Evolutionary conservation across 2,888 invertebrate genomes (phyloP), one percentile per base, ranked within the genome.

Genomic region (Philopedon plagiatum): DNA sequence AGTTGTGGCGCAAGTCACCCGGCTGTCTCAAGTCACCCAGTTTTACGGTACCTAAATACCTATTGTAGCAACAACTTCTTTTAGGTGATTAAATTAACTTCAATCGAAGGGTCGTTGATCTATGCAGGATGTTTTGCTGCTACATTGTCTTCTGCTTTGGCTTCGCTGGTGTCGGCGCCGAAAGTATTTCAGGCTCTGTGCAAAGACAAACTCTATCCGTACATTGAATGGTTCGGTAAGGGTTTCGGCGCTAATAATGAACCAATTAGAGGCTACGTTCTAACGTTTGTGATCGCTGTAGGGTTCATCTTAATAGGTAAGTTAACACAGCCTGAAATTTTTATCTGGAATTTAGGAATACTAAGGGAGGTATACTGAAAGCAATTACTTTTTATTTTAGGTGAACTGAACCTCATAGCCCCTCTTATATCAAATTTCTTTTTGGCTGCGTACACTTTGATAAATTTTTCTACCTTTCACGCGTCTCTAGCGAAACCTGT

Each of bases 121-220:
- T 96, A 96, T 84, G 97, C 97, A 26, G 98, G 98, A 0, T 98
- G 98, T 81, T 98, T 98, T 86, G 98, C 98, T 0, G 98, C 99
- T 0, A 97, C 99, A 0, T 86, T 99, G 13, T 98, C 98, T 0
- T 98, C 98, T 0, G 99, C 99, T 0, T 87, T 99, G 61, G 98
- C 98, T 0, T 96, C 97, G 75, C 88, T 99, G 60, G 98, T 99
- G 0, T 96, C 97, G 0, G 99, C 98, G 0, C 99, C 99, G 0
- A 95, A 95, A 89, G 94, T 95, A 0, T 95, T 95, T 81, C 95
- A 95, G 90, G 98, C 98, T 3, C 89, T 99, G 3, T 97, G 97
- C 82, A 94, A 95, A 83, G 99, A 99, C 85, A 94, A 95, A 83
- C 86, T 99, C 62, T 99, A 98, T 85, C 98, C 98, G 0, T 93